Conservation (phyloP, 2,797 vertebrate genomes). For the Mastacembelus armatus region DNA sequence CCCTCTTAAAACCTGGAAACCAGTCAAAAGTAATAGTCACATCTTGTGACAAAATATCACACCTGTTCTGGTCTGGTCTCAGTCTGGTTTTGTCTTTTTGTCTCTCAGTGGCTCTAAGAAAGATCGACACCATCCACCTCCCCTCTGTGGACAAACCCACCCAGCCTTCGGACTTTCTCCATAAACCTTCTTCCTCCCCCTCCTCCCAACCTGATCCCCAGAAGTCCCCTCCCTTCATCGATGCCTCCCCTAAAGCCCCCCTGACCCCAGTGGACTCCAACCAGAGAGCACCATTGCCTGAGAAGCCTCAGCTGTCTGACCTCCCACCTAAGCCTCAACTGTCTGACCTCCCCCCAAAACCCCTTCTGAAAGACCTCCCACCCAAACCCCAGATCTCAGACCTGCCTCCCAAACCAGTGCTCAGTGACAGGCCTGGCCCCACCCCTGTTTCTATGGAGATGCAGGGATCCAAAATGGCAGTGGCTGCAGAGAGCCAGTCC, state of each 20-base stretch:
- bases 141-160: constrained; percentile 19
- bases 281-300: background rate
- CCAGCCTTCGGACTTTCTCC: constrained; percentile 3
- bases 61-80: background rate
- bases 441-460: background rate
- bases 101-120: constrained; percentile 30
- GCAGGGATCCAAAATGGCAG: background rate
- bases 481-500: background rate
- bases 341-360: background rate
- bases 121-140: constrained; percentile 27
- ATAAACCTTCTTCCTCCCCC: background rate
- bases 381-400: constrained; percentile 8
- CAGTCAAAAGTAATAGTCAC: no score
- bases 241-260: constrained; percentile 18
- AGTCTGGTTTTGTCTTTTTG: background rate
- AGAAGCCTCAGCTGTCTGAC: constrained; percentile 8
- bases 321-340: constrained; percentile 2
- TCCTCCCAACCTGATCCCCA: constrained; percentile 8
- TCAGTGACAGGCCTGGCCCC: background rate
- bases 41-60: no score
- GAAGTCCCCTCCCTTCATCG: constrained; percentile 29
- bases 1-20: no score
- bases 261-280: background rate
- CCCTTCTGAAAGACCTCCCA: constrained; percentile 11
- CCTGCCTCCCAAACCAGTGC: background rate